These are phyloP conservation scores for Thyatira batis DNA, from an alignment of 2,888 invertebrate genomes.

Conservation along the genomic window DNA sequence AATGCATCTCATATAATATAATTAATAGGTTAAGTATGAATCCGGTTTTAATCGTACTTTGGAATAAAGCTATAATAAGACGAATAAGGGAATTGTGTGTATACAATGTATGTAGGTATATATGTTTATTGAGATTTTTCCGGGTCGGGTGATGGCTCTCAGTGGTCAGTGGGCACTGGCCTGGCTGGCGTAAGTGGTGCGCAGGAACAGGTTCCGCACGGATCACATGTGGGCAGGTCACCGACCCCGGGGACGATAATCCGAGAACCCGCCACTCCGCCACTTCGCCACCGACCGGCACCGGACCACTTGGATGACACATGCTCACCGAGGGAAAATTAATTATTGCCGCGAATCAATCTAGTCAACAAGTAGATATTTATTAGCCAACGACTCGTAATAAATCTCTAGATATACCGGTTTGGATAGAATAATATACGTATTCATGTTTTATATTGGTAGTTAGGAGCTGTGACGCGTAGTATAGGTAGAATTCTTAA, in stretches of 20 bases:
- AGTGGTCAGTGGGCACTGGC: conserved; percentile 50
- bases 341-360: conserved; percentile 17
- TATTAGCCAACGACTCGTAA: neutral
- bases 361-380: conserved; percentile 4
- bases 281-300: conserved; percentile 37
- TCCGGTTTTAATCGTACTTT: neutral
- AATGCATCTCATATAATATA: conserved; percentile 11
- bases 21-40: neutral
- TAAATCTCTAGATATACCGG: neutral
- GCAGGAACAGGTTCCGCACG: conserved; percentile 72
- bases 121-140: conserved; percentile 34
- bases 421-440: neutral
- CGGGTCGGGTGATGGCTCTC: conserved; percentile 35
- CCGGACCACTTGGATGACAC: conserved; percentile 21
- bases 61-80: neutral
- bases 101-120: conserved; percentile 14
- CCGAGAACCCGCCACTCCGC: conserved; percentile 51
- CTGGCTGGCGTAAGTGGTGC: conserved; percentile 59
- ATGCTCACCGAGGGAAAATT: conserved; percentile 29
- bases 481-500: neutral
- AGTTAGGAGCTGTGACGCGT: neutral
- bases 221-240: conserved; percentile 74
- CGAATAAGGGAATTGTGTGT: neutral
- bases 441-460: neutral
- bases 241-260: conserved; percentile 67